Conservation (phyloP, 2,797 vertebrate species). For the Sebastes hubbsi region DNA sequence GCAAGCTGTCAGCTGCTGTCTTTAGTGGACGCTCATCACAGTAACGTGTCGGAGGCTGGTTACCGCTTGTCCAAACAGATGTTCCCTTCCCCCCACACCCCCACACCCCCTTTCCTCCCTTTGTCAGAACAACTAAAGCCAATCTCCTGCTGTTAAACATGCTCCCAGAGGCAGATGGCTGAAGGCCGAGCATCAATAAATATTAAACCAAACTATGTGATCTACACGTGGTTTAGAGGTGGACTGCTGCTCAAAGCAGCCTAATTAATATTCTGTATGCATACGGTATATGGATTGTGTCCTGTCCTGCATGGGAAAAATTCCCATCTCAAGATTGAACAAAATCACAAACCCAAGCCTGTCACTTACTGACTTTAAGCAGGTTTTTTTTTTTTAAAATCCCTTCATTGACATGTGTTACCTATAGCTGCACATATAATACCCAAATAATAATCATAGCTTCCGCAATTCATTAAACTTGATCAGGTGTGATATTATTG, state of each 20-base stretch:
- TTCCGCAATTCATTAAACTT: background rate
- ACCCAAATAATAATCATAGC: no score
- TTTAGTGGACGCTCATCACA: conserved; percentile 23
- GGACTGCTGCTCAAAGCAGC: background rate
- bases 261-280: background rate
- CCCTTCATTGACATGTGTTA: background rate
- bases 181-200: conserved; percentile 15
- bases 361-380: no score
- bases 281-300: background rate
- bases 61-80: conserved; percentile 60
- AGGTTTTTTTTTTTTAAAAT: no score
- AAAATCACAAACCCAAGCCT: no score
- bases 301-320: background rate
- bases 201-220: conserved; percentile 4
- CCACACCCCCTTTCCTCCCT: background rate
- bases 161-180: conserved; percentile 65
- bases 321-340: no score
- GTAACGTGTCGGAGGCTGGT: conserved; percentile 33
- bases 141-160: conserved; percentile 50
- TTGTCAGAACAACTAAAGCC: conserved; percentile 40
- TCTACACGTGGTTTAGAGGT: conserved; percentile 21
- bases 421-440: background rate
- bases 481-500: background rate
- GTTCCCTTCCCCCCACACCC: conserved; percentile 23
- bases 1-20: conserved; percentile 28